A percentile compares a stretch with the other conserved stretches of the same genome.
These are phyloP conservation scores for Ptilorrhoa leucosticta DNA, from an alignment of 2,113 vertebrate genomes.

Conservation along the genomic window DNA sequence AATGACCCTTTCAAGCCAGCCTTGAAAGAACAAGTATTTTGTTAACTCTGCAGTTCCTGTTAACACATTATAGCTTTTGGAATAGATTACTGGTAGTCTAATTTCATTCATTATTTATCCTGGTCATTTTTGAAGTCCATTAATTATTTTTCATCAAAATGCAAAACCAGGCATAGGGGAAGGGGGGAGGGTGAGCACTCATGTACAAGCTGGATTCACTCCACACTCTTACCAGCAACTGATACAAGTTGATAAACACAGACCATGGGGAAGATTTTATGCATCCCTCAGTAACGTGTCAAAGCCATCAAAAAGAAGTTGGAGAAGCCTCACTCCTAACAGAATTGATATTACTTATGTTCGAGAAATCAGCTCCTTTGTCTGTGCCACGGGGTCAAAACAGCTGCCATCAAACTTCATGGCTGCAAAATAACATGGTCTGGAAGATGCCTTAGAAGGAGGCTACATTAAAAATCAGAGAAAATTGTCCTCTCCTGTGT, in stretches of 20 bases:
- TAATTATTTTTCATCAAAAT: conserved; percentile 21
- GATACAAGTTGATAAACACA: not conserved
- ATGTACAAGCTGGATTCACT: not conserved
- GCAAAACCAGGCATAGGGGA: not conserved
- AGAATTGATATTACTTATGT: not conserved
- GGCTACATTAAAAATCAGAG: not conserved
- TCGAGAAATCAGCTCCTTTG: not conserved
- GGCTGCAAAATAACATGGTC: not conserved
- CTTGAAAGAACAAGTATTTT: not conserved
- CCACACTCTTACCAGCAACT: not conserved
- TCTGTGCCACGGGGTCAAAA: not conserved
- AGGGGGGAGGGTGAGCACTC: not conserved
- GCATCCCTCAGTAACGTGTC: not conserved
- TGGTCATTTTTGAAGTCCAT: not conserved
- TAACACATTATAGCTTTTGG: not conserved
- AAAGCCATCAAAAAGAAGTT: not conserved
- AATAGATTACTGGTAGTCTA: not conserved
- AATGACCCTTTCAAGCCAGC: not conserved
- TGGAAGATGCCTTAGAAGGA: not conserved
- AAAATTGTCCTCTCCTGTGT: not conserved
- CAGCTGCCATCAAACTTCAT: not conserved
- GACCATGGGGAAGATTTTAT: not conserved
- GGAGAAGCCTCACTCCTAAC: not conserved
- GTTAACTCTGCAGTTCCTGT: conserved; percentile 17
- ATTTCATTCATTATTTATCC: conserved; percentile 37